Percentiles rank a stretch among this genome's conserved stretches.
Conservation (phyloP, 2,797 vertebrate genomes). For the Pipistrellus nathusii region DNA sequence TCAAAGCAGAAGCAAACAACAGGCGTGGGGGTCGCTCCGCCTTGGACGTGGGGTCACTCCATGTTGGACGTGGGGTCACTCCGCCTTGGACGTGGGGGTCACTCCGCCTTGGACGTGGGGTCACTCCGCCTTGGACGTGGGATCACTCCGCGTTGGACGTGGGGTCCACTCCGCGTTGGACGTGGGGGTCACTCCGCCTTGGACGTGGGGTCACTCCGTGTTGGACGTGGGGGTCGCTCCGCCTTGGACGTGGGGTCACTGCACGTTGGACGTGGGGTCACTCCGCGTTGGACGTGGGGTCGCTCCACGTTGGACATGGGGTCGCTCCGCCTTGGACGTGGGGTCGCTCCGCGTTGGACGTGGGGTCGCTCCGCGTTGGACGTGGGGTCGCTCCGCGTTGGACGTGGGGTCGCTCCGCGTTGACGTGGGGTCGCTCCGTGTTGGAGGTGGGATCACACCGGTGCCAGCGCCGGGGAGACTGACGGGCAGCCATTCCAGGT, state of each 20-base stretch:
- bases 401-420: not conserved
- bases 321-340: too few species aligned
- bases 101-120: not conserved
- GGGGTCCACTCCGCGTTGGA: too few species aligned
- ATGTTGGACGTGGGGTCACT: not conserved
- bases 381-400: too few species aligned
- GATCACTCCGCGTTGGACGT: not conserved
- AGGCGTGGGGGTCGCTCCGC: not conserved
- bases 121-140: not conserved
- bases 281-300: not conserved
- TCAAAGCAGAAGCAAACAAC: constrained; percentile 48
- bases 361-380: not conserved
- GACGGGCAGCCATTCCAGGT: not conserved
- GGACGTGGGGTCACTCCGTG: not conserved
- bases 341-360: not conserved
- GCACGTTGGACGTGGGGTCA: not conserved
- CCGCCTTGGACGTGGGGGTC: not conserved
- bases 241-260: not conserved
- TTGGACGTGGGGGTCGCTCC: not conserved
- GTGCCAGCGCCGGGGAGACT: not conserved
- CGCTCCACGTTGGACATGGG: not conserved
- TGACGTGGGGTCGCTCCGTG: not conserved
- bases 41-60: not conserved
- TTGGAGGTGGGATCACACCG: not conserved
- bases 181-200: not conserved